phyloP scores from a whole-genome alignment of 2,888 invertebrate genomes.

The Ophion ellenae region DNA sequence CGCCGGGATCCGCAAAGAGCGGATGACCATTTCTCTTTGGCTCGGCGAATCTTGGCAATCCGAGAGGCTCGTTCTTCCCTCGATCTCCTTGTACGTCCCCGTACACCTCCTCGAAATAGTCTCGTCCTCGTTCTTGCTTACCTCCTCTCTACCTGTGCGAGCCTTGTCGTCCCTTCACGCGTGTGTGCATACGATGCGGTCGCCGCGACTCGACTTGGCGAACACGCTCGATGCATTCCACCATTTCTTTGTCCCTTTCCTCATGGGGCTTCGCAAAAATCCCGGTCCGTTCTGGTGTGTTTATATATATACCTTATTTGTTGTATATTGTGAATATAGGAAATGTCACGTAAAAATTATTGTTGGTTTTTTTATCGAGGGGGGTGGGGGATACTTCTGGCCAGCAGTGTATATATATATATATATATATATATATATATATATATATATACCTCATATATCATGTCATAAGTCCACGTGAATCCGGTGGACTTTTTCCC shows the following conservation, averaged over 20 bases:
- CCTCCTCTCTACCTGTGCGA: conserved; percentile 25
- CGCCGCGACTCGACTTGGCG: conserved; percentile 63
- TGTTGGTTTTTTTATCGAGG: too few species aligned
- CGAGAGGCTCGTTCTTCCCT: conserved; percentile 45
- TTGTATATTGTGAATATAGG: too few species aligned
- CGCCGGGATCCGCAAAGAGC: conserved; percentile 24
- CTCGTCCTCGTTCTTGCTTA: conserved; percentile 32
- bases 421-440: too few species aligned
- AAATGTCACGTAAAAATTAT: too few species aligned
- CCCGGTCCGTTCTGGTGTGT: conserved; percentile 17
- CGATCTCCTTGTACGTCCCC: conserved; percentile 14
- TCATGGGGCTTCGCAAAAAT: conserved; percentile 48
- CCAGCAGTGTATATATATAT: too few species aligned
- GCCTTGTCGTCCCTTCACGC: conserved; percentile 53
- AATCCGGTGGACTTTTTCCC: too few species aligned
- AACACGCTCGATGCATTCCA: conserved; percentile 79
- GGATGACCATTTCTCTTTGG: conserved; percentile 51
- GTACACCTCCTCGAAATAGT: conserved; percentile 17
- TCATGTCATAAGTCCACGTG: too few species aligned
- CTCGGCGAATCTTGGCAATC: conserved; percentile 60
- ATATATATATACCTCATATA: too few species aligned
- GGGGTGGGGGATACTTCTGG: too few species aligned
- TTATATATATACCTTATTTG: too few species aligned
- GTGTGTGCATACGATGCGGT: conserved; percentile 3
- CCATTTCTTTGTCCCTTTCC: conserved; percentile 77